Base-by-base conservation (phyloP, 2,113 vertebrate genomes). In the Calyptommatus sinebrachiatus region DNA sequence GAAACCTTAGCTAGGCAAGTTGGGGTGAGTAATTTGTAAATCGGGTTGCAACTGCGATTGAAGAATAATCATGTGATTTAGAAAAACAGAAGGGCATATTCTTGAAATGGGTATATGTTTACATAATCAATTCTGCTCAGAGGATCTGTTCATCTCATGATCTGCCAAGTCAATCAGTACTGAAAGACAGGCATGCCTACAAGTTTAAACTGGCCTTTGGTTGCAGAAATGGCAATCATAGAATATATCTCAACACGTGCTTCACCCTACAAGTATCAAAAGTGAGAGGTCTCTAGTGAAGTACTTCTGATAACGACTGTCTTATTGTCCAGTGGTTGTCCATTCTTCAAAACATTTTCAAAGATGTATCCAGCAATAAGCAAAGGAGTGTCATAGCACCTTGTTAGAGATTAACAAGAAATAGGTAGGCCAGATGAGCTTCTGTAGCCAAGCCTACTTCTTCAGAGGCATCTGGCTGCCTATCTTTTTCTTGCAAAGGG, bases 31-130 rank as follows among this genome's bases (percentile, higher is more conserved):
- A 74, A 74, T n/a, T 29, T 24, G 31, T n/a, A 45, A 81, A 72
- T 81, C 65, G 75, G 60, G 28, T 61, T 9, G 50, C 26, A 75
- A 74, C 29, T 21, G 46, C 12, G 46, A 63, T 46, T 75, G 71
- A 81, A 75, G 57, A 61, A 21, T 69, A 69, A 61, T 75, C 79
- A 81, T 74, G 73, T 81, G 79, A 81, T 81, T 81, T 81, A 81
- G 79, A 68, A 81, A 81, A 81, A 75, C 48, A 61, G n/a, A 75
- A 62, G 67, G 50, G 24, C 12, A 22, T 69, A 45, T 71, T 74
- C 71, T 28, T 57, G 26, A 73, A 45, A 2, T 28, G n/a, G 31
- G 2, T 45, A 45, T 68, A 26, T 80, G 50, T 73, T 68, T 74
- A 41, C 1, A 9, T 16, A 74, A 11, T 48, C 29, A 74, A 10